Evolutionary conservation across 2,113 vertebrate species (phyloP).

Genomic region (Excalfactoria chinensis): DNA sequence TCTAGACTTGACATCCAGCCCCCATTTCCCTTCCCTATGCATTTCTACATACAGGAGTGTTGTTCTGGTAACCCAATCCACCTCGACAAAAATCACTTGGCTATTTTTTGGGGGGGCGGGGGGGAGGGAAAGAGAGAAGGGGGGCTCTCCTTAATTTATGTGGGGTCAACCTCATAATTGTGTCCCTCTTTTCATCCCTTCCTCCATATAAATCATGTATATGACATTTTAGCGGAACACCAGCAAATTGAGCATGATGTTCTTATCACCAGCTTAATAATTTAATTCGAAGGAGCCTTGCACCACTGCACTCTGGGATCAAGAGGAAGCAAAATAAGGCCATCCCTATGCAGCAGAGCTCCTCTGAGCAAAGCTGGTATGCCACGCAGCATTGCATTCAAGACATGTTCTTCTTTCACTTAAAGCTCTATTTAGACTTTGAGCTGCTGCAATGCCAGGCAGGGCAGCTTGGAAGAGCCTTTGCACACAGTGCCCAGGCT

Average conservation of each 20-base stretch:
- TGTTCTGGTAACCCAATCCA: slow-evolving; percentile 11
- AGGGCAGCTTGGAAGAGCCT: neutral
- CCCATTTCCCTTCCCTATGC: neutral
- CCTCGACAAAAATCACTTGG: neutral
- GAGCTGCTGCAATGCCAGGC: neutral
- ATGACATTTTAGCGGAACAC: neutral
- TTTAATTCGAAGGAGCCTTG: neutral
- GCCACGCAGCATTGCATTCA: neutral
- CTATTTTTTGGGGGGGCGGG: neutral
- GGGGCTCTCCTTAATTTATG: slow-evolving; percentile 9
- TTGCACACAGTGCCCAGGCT: neutral
- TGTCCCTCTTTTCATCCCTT: slow-evolving; percentile 9
- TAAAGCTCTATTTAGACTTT: neutral
- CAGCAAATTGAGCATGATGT: slow-evolving; percentile 30
- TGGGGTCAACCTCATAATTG: slow-evolving; percentile 15
- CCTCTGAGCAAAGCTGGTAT: neutral
- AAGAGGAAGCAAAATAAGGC: neutral
- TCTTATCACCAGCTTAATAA: slow-evolving; percentile 31
- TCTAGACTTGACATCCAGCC: neutral
- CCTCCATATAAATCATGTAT: slow-evolving; percentile 36
- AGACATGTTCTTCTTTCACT: neutral
- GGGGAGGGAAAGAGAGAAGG: accelerated
- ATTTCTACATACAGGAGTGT: neutral
- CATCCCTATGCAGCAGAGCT: neutral
- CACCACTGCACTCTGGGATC: neutral